Percentiles rank a stretch among this genome's conserved stretches.
Evolutionary conservation across 2,797 vertebrate genomes (phyloP).

Genomic region (Poeciliopsis turneri): DNA sequence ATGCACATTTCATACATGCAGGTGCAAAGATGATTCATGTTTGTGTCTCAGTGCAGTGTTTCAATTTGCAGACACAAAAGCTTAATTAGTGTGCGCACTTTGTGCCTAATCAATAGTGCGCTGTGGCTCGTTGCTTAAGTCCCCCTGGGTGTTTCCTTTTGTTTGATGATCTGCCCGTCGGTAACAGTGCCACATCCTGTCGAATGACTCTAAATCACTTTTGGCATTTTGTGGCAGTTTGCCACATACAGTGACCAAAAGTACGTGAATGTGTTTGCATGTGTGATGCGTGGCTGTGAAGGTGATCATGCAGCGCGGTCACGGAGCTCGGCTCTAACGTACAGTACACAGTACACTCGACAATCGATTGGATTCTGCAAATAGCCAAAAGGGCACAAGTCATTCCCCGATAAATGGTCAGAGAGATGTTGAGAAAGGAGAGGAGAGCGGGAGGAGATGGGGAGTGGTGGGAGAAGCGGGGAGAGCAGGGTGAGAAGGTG

Average conservation of each 20-base stretch:
- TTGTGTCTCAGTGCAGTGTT: constrained; percentile 42
- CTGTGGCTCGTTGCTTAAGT: constrained; percentile 55
- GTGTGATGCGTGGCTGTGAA: neutral
- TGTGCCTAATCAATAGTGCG: constrained; percentile 67
- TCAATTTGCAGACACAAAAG: constrained; percentile 58
- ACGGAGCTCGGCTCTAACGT: constrained; percentile 47
- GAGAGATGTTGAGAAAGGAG: constrained; percentile 32
- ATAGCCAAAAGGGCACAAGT: constrained; percentile 73
- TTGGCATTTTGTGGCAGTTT: constrained; percentile 46
- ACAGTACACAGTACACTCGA: constrained; percentile 39
- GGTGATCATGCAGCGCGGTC: constrained; percentile 50
- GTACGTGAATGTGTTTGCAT: constrained; percentile 10
- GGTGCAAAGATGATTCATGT: constrained; percentile 40
- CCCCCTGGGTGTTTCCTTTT: constrained; percentile 55
- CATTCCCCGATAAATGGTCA: constrained; percentile 67
- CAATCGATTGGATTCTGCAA: constrained; percentile 70
- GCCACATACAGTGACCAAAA: constrained; percentile 30
- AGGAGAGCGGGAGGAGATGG: constrained; percentile 1
- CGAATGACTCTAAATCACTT: constrained; percentile 66
- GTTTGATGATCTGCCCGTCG: constrained; percentile 65
- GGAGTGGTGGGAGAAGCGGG: neutral
- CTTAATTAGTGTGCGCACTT: constrained; percentile 65
- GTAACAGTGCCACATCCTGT: constrained; percentile 70
- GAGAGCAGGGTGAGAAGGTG: constrained; percentile 63
- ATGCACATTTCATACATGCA: constrained; percentile 10